Percentiles rank a stretch among this genome's conserved stretches.
Conservation (phyloP, 2,797 vertebrate genomes). For the Rhabdophis nuchalis region DNA sequence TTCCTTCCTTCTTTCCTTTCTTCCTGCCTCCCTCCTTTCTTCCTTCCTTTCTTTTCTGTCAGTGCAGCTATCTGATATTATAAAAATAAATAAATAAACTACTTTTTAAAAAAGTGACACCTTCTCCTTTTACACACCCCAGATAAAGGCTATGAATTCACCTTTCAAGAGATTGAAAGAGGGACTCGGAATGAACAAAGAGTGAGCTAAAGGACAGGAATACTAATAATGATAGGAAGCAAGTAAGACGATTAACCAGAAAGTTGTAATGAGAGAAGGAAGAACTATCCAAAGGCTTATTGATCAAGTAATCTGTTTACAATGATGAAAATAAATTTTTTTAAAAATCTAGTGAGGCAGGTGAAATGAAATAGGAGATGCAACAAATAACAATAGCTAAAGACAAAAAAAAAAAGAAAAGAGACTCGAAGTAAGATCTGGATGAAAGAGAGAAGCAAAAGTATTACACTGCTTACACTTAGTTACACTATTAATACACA, state of each 20-base stretch:
- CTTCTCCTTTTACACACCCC: not conserved
- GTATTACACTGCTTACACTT: not conserved
- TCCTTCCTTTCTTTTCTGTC: not conserved
- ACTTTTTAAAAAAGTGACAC: not conserved
- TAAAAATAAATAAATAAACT: not conserved
- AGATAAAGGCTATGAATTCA: not conserved
- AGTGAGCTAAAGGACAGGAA: not conserved
- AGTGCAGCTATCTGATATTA: not conserved
- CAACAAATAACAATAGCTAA: not conserved
- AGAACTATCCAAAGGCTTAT: not conserved
- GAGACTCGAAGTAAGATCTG: not conserved
- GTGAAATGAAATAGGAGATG: not conserved
- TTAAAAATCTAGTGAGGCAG: too few species aligned
- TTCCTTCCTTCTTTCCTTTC: rapidly evolving
- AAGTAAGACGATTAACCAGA: not conserved
- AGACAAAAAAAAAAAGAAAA: not conserved
- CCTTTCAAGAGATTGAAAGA: not conserved
- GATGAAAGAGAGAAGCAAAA: not conserved
- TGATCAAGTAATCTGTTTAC: not conserved
- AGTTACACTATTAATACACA: not conserved
- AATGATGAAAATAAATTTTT: too few species aligned
- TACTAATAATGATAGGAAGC: not conserved
- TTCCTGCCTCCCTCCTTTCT: not conserved
- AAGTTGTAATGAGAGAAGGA: not conserved
- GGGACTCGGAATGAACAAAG: not conserved